Base-by-base conservation (phyloP, 2,113 vertebrate species). In the Melospiza melodia region DNA sequence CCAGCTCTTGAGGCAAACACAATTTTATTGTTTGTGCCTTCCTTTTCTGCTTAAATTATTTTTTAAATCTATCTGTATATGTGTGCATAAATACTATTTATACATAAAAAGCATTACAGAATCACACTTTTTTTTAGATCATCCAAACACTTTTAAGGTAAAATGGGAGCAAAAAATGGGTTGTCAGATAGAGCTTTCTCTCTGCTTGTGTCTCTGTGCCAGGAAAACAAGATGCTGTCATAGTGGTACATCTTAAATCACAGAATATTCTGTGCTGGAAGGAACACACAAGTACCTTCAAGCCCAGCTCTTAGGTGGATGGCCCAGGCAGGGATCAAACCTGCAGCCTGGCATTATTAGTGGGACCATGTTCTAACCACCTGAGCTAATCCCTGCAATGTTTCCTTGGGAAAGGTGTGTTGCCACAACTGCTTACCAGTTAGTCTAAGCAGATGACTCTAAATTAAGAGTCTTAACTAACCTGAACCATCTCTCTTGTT, bases 1-100 rank as follows among this genome's bases (percentile, higher is more conserved):
- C 79, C 49, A 90, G 82, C 65, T 76, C 15, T 75, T 84, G 71
- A 95, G 84, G 77, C 80, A 94, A 93, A 84, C 83, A 43, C 33
- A 31, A 2, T 87, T 88, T 84, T 88, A 35, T 54, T 86, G 39
- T 82, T 90, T 35, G 6, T 71, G 41, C 15, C 41, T 76, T 49
- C 48, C 51, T 90, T 84, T 94, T 62, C 48, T 90, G 46, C 43
- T 89, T 58, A 82, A 81, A 82, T 81, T 67, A 0, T 88, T 72
- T 65, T 48, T 78, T 89, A 51, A 14, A 48, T 66, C 17, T 86
- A 3, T 74, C 35, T 73, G 5, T 75, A 3, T 65, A 8, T 80
- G 43, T 18, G 3, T 59, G 20, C 51, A 52, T 5, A 78, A 59
- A 46, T 58, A 33, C 12, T 27, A 66, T 61, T 61, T 61, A 17